Conservation (phyloP, 2,797 vertebrate genomes). For the Staurois parvus region DNA sequence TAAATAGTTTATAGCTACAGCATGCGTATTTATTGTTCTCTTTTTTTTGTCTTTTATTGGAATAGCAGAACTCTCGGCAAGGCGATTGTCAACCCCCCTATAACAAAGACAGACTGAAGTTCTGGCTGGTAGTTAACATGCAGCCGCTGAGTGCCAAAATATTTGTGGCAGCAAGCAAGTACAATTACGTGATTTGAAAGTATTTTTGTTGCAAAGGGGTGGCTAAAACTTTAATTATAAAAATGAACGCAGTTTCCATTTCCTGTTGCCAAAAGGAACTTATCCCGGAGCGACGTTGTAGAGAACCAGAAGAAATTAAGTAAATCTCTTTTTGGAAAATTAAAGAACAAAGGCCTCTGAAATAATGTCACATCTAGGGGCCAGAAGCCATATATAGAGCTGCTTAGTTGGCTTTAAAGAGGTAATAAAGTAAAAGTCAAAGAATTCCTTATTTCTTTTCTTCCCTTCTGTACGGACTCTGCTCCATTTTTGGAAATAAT, state of each 20-base stretch:
- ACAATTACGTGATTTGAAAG: conserved; percentile 53
- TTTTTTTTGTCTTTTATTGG: neutral
- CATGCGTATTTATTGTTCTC: neutral
- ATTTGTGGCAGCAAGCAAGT: conserved; percentile 62
- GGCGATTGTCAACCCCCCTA: conserved; percentile 68
- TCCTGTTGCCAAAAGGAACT: conserved; percentile 70
- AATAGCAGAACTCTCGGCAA: conserved; percentile 56
- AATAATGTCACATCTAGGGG: conserved; percentile 60
- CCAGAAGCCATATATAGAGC: conserved; percentile 59
- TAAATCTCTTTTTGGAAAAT: conserved; percentile 64
- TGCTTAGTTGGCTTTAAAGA: conserved; percentile 42
- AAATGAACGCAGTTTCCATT: conserved; percentile 72
- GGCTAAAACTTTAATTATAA: conserved; percentile 72
- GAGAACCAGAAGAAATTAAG: conserved; percentile 59
- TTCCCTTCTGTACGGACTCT: conserved; percentile 32
- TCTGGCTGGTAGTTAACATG: conserved; percentile 69
- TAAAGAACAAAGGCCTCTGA: conserved; percentile 62
- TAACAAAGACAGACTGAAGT: conserved; percentile 73
- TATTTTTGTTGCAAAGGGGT: conserved; percentile 56
- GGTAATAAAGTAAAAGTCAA: conserved; percentile 46
- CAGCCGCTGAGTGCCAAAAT: conserved; percentile 65
- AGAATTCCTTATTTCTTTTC: conserved; percentile 38
- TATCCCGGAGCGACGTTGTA: conserved; percentile 69
- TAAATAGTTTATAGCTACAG: neutral
- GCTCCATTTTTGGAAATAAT: conserved; percentile 28